Base-by-base conservation (phyloP, 2,113 vertebrate species). In the Phalacrocorax brasilianus region DNA sequence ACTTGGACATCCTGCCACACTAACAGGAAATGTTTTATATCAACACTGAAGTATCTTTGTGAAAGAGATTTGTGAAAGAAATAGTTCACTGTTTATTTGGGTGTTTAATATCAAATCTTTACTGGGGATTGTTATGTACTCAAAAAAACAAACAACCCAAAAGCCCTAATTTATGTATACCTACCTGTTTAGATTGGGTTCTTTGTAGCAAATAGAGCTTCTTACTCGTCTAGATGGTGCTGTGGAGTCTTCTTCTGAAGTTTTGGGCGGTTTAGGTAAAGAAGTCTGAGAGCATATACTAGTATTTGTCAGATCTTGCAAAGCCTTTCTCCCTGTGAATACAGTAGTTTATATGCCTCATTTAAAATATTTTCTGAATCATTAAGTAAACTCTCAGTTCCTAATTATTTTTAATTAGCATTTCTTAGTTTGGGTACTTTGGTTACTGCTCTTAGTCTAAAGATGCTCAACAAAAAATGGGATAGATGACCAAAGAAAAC, bases 231-330 rank as follows among this genome's bases (percentile, higher is more conserved):
- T 97, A 73, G 70, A 7, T 44, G 27, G 47, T 67, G 12, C 45
- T 78, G 87, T 70, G 63, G 70, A 94, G 13, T 66, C 70, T 66
- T 86, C 95, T 93, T 96, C 93, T 55, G 12, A 76, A 28, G 58
- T 79, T 56, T 67, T 82, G 71, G 88, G 59, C 47, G 84, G 56
- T 88, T 96, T 92, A 47, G 74, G 50, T 66, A 85, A 28, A 8
- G 47, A 74, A 65, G 77, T 16, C 17, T 47, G 89, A 62, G 88
- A 90, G 22, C 23, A 14, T 52, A 67, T 35, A 58, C 35, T 67
- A 47, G 59, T 88, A 90, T 98, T 98, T 94, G 97, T 97, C 92
- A 98, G 73, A 71, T 98, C 97, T 85, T 97, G 96, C 33, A 98
- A 93, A 61, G 80, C 84, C 85, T 94, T 97, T 84, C 56, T 89